Conservation (phyloP, 2,888 invertebrate genomes). For the Endomychus coccineus region DNA sequence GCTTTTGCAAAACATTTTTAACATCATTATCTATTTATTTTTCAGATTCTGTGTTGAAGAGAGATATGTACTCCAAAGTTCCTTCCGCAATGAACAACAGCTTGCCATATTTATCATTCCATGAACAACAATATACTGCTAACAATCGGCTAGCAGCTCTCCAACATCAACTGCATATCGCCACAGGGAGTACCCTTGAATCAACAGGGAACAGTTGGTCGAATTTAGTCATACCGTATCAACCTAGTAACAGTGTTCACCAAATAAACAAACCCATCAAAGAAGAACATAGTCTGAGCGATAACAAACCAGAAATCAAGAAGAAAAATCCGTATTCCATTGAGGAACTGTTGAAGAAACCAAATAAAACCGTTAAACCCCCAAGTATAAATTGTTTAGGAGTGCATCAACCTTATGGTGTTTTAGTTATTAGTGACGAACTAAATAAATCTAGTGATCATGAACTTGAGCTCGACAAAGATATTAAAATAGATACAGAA, state of each 20-base stretch:
- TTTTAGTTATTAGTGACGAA: conserved; percentile 15
- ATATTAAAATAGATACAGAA: no score
- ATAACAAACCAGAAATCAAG: conserved; percentile 35
- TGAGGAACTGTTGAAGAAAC: conserved; percentile 77
- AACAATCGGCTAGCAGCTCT: conserved; percentile 49
- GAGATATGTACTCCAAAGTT: conserved; percentile 35
- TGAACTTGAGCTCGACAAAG: no score
- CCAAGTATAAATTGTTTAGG: conserved; percentile 18
- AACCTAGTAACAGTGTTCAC: conserved; percentile 11
- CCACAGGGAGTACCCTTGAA: conserved; percentile 39
- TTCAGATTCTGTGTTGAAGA: conserved; percentile 32
- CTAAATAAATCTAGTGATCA: no score
- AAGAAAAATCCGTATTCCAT: conserved; percentile 83
- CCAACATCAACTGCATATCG: conserved; percentile 45
- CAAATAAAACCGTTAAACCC: conserved; percentile 53
- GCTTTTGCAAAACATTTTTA: no score
- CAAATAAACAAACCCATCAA: conserved; percentile 19
- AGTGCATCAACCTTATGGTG: conserved; percentile 34
- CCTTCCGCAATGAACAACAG: conserved; percentile 24
- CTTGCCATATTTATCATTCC: conserved; percentile 32
- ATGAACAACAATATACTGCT: conserved; percentile 42
- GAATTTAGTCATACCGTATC: conserved; percentile 52
- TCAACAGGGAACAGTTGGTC: conserved; percentile 45
- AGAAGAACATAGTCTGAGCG: conserved; percentile 24
- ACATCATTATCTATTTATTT: no score